These are phyloP conservation scores for Philaethria dido DNA, from an alignment of 2,888 invertebrate species.

Conservation along the genomic window DNA sequence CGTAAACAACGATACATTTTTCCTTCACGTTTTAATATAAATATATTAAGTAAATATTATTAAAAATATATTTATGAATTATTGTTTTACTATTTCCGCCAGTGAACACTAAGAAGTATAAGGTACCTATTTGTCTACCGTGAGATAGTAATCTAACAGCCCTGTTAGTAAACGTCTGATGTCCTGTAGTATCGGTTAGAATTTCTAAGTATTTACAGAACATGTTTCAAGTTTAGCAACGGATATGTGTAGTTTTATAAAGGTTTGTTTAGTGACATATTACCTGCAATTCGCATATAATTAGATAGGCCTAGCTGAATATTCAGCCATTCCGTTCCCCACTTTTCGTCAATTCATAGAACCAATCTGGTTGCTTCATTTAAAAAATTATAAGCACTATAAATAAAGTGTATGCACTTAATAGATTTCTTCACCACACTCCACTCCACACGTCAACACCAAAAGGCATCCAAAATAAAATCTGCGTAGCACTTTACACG, in stretches of 20 bases:
- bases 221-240: neutral
- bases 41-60: no score
- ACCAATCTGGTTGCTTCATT: no score
- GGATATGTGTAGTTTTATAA: neutral
- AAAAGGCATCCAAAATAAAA: constrained; percentile 37
- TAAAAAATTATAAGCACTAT: neutral
- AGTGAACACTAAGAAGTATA: constrained; percentile 6
- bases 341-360: neutral
- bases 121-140: constrained; percentile 4
- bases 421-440: neutral
- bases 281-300: no score
- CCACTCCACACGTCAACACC: neutral
- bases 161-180: constrained; percentile 16
- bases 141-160: constrained; percentile 13
- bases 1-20: no score
- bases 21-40: no score
- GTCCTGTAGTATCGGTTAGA: constrained; percentile 8
- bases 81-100: neutral
- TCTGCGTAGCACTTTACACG: constrained; percentile 42
- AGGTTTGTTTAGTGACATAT: no score
- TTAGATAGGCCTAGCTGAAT: no score
- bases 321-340: neutral
- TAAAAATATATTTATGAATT: no score
- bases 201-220: constrained; percentile 2
- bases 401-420: neutral